Base-by-base conservation (phyloP, 2,113 vertebrate genomes). In the Sigmodon hispidus region DNA sequence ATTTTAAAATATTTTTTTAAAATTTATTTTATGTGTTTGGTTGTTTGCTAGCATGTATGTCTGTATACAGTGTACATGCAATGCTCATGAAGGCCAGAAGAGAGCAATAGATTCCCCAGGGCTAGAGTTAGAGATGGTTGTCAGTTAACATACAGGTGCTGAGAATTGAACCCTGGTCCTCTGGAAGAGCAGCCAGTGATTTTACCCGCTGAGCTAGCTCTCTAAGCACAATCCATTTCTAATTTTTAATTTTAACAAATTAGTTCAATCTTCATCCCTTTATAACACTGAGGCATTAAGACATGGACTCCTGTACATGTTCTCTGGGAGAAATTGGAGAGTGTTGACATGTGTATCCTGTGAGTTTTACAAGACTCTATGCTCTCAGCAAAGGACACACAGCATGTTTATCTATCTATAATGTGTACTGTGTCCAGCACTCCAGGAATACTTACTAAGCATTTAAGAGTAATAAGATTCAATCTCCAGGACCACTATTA, bases 381-480 rank as follows among this genome's bases (percentile, higher is more conserved):
- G 48, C 73, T 91, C 89, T 94, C 63, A 57, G 70, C 77, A 91
- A 87, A 95, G 87, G 50, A 52, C 65, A n/a, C 7, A 26, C 16
- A 40, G 40, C 72, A 40, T 91, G 65, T 91, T 94, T 91, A 91
- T 91, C 73, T 43, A 52, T 40, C 61, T 61, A 36, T 87, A 96
- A 79, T 65, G 34, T 63, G 48, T 11, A 65, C 48, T 57, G 36
- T 79, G 95, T 19, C 17, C n/a, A 57, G 86, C 91, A 83, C 86
- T 84, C 81, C 89, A 87, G 95, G 85, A 57, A 81, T 43, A 73
- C 94, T 95, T 95, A 80, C 16, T 90, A 95, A 96, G 77, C 93
- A 77, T 91, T 94, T 96, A 94, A 83, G 94, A 92, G 89, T 95
- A 95, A 95, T 96, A 91, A 94, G 81, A 93, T 79, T 87, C 31